Evolutionary conservation across 2,113 vertebrate genomes (phyloP), one percentile per base, ranked within the genome.

Genomic region (Triplophysa dalaica): DNA sequence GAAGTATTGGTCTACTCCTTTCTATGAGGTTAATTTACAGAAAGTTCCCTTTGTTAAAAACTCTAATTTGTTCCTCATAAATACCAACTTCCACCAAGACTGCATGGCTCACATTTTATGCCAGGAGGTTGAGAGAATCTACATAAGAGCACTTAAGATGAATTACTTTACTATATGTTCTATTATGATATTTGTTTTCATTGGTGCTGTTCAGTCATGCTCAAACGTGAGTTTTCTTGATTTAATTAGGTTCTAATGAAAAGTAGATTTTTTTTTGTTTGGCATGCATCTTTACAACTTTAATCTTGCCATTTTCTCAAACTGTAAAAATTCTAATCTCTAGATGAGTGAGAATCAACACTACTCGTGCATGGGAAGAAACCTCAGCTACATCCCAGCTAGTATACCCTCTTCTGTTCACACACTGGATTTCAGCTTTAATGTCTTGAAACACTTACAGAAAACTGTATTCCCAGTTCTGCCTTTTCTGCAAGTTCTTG

Each of bases 361-460:
- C 10, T 83, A 79, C 33, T 77, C 67, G 0, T 73, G 78, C 61
- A 58, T 54, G 58, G 73, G 67, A 56, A 73, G 73, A 64, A 83
- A 83, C 60, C 82, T 83, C 24, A 54, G 60, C 8, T 54, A 61
- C n/a, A 73, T 83, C 21, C 82, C 78, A 26, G 8, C 17, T 8
- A 77, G 62, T 62, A 54, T 83, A 61, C 67, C 74, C 21, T 56
- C 26, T 2, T 72, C 66, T 2, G 17, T 80, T 13, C 38, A 72
- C 29, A 77, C 7, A 9, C 52, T 83, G 74, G 73, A 80, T 22
- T 80, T 83, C 26, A 83, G 78, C 66, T 83, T 80, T 72, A 80
- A 77, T 29, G 22, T 72, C 17, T 66, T 83, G 60, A 62, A 52
- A n/a, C 10, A 0, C 19, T 79, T 77, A 56, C 9, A 72, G 26